phyloP scores from a whole-genome alignment of 2,797 vertebrate genomes.

The Rhinella marina region DNA sequence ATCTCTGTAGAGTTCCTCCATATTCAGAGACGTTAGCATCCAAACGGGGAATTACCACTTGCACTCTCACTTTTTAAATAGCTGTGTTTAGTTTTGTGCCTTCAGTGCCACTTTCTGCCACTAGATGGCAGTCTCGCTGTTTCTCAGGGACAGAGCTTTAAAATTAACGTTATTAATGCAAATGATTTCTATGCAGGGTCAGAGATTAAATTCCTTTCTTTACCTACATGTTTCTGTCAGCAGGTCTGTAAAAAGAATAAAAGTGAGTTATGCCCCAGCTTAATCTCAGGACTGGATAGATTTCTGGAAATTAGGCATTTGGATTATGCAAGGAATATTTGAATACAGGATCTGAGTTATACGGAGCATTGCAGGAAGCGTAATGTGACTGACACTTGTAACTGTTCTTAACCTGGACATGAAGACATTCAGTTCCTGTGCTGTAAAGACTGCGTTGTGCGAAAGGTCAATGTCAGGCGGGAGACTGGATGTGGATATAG shows the following conservation, averaged over 20 bases:
- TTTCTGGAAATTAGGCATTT: constrained; percentile 40
- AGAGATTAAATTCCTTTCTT: constrained; percentile 27
- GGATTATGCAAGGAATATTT: constrained; percentile 16
- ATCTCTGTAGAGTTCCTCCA: no score
- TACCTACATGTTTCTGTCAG: constrained; percentile 50
- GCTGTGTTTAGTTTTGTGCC: background rate
- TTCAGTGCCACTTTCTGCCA: constrained; percentile 48
- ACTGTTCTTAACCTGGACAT: constrained; percentile 20
- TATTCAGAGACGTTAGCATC: no score
- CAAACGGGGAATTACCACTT: background rate
- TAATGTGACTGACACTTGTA: constrained; percentile 1
- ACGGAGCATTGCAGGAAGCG: constrained; percentile 17
- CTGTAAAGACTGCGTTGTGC: constrained; percentile 6
- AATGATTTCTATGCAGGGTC: constrained; percentile 3
- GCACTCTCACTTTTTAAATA: background rate
- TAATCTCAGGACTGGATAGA: constrained; percentile 21
- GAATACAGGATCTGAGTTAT: constrained; percentile 24
- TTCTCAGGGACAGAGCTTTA: background rate
- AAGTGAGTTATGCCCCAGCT: constrained; percentile 37
- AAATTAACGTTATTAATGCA: background rate
- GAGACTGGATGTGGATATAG: background rate
- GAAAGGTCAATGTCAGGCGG: background rate
- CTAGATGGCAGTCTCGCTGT: constrained; percentile 70
- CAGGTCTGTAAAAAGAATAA: constrained; percentile 20
- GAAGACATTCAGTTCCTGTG: constrained; percentile 16